Base-by-base conservation (phyloP, 1,140 invertebrate genomes). In the Drosophila truncata region DNA sequence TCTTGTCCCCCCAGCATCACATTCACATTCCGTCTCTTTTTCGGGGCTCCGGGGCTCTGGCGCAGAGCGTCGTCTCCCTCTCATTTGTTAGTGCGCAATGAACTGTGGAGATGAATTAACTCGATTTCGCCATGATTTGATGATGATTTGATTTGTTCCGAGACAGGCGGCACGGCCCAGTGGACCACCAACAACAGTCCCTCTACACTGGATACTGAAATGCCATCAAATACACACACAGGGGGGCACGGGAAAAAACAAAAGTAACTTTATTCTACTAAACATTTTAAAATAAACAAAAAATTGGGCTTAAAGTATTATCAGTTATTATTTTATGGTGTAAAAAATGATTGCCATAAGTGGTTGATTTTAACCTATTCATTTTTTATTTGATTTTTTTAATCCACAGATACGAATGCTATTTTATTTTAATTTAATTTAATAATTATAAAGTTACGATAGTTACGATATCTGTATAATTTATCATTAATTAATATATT, bases 121-220 rank as follows among this genome's bases (percentile, higher is more conserved):
- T 88, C 78, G 80, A 84, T 85, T 88, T 90, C 57, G 85, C 54
- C 49, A 60, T 80, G 85, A 90, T 88, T 84, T 85, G 85, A 90
- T 90, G 84, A 75, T 90, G 81, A 90, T 90, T 90, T 81, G 85
- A 90, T 88, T 88, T 72, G 66, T 75, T 70, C 69, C 62, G 71
- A 78, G 71, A 66, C 63, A 65, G 63, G 62, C 63, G 39, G 46
- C 37, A 49, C 23, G 67, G 52, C 52, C 61, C 79, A 60, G 69
- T 42, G 44, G 47, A 42, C 63, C 35, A 29, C 52, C 66, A 41
- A 59, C 42, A 70, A 44, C 33, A 20, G 33, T 29, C 35, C 47
- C 14, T 14, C 25, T 7, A 29, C 16, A 7, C 62, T 11, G 39
- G 33, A 14, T 31, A 23, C 4, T 27, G 37, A 29, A 49, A 29